phyloP scores from a whole-genome alignment of 2,888 invertebrate genomes.

The Diabrotica balteata region DNA sequence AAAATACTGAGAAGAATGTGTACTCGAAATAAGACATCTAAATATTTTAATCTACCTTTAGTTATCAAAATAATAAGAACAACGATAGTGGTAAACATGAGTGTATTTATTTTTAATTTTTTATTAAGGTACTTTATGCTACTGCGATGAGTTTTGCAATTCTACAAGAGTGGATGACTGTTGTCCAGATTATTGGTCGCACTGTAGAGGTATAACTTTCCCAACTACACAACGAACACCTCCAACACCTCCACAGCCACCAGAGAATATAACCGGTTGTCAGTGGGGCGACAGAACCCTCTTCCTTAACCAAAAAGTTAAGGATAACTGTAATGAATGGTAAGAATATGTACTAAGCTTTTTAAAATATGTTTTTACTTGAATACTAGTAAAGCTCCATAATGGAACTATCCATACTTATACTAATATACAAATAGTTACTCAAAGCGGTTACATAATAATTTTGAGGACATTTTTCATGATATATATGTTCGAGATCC shows the following conservation, averaged over 20 bases:
- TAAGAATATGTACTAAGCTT: conserved; percentile 53
- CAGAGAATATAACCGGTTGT: conserved; percentile 43
- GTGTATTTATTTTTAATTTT: too few species aligned
- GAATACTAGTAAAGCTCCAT: background rate
- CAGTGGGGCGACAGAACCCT: conserved; percentile 62
- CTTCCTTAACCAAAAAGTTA: conserved; percentile 45
- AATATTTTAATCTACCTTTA: too few species aligned
- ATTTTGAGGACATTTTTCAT: too few species aligned
- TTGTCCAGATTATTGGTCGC: conserved; percentile 87
- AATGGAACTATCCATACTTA: too few species aligned
- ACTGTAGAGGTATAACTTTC: conserved; percentile 64
- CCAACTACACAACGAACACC: background rate
- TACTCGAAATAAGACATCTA: too few species aligned
- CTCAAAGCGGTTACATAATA: too few species aligned
- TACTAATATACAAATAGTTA: too few species aligned
- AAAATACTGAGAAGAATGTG: too few species aligned
- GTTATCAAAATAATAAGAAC: too few species aligned
- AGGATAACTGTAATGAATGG: conserved; percentile 79
- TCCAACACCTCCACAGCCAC: conserved; percentile 27
- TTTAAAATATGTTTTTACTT: background rate
- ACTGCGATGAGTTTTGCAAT: conserved; percentile 94
- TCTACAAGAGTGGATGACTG: conserved; percentile 79
- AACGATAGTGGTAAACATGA: too few species aligned
- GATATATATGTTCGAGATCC: too few species aligned
- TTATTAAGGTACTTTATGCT: conserved; percentile 79